Evolutionary conservation across 2,888 invertebrate genomes (phyloP), one percentile per base, ranked within the genome.

Genomic region (Philonicus albiceps): DNA sequence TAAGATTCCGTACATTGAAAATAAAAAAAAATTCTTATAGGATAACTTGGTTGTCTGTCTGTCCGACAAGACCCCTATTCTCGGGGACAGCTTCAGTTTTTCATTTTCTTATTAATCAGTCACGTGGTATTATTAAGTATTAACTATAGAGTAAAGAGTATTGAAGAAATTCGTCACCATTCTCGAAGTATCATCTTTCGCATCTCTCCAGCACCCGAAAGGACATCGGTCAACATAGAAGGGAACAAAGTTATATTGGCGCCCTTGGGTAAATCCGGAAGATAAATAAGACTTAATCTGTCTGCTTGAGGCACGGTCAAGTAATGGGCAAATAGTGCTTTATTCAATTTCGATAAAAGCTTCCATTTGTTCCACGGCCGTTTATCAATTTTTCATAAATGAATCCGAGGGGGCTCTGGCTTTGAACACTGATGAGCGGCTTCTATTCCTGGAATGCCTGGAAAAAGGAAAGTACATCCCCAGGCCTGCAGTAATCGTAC

Each of bases 291-390:
- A 37, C 19, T 81, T n/a, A n/a, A 2, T 1, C 2, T 19, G 22
- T 6, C 3, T 7, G 55, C 22, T 8, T 8, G n/a, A 55, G 22
- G 4, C 22, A n/a, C 55, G 7, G 8, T 19, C 55, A 0, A 11
- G 64, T 13, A 13, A 40, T 34, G 55, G 49, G 81, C 2, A 81
- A 53, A 64, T 55, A 34, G 34, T 55, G 19, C 81, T 64, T 53
- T 81, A 81, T 55, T 81, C 81, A 81, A 81, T 81, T 81, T 31
- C 81, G 34, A 55, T 81, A 81, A 81, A 49, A 81, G 81, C 81
- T 81, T 55, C 64, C 34, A 81, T 55, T 81, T 81, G 34, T 34
- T 55, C 13, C 11, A 34, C 34, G 8, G 5, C 55, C 55, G 81
- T 81, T 81, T 81, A 81, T 81, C 53, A 30, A 81, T 64, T 55